A percentile compares a stretch with the other conserved stretches of the same genome.
Conservation (phyloP, 64 coral and sea anemone species). For the Stylophora pistillata region DNA sequence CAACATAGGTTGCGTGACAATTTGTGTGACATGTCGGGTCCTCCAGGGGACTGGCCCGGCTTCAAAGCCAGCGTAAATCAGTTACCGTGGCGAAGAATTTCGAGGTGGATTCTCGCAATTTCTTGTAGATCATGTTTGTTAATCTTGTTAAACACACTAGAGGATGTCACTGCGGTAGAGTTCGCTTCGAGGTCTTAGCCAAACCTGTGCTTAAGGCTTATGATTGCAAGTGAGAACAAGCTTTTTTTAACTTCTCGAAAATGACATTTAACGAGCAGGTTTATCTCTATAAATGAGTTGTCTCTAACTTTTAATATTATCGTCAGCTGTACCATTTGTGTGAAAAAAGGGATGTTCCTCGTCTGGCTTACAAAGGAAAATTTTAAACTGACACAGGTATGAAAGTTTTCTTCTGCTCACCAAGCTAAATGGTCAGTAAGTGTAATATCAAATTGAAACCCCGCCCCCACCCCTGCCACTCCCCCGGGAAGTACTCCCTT, state of each 20-base stretch:
- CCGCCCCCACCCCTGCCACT: too few species aligned
- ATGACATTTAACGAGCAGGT: too few species aligned
- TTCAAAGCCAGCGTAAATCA: neutral
- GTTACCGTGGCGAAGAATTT: neutral
- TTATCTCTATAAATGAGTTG: too few species aligned
- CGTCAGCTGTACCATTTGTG: conserved; percentile 84
- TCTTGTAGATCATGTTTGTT: conserved; percentile 5
- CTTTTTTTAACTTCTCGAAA: too few species aligned
- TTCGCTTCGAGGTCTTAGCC: conserved; percentile 56
- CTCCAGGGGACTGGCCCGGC: neutral
- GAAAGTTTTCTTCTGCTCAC: too few species aligned
- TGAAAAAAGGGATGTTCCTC: conserved; percentile 87
- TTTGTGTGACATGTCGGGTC: too few species aligned
- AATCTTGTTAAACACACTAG: conserved; percentile 48
- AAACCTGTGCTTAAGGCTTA: conserved; percentile 4
- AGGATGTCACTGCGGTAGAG: conserved; percentile 57
- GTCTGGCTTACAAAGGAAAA: conserved; percentile 78
- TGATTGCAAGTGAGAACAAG: conserved; percentile 56
- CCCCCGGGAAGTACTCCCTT: too few species aligned
- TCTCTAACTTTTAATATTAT: neutral
- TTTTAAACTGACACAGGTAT: conserved; percentile 74
- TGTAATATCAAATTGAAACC: neutral
- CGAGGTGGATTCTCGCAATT: neutral
- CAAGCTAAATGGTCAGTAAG: neutral
- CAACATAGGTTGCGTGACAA: too few species aligned